These are phyloP conservation scores for Pedionomus torquatus DNA, from an alignment of 2,113 vertebrate species.

Conservation along the genomic window DNA sequence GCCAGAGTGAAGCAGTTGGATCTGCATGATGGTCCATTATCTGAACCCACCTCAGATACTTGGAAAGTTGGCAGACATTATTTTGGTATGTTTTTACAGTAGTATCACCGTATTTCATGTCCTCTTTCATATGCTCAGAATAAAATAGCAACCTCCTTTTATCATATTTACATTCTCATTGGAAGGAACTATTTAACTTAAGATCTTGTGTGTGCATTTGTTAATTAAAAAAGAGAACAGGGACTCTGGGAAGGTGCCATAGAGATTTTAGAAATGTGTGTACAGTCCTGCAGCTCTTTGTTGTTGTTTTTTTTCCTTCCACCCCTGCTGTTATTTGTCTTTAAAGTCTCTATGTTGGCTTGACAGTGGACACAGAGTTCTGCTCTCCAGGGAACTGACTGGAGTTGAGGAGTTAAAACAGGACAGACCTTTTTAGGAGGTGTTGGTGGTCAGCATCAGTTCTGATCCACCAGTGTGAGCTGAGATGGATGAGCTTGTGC, in stretches of 20 bases:
- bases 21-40: neutral
- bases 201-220: neutral
- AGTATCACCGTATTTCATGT: neutral
- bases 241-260: neutral
- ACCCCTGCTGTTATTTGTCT: neutral
- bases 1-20: neutral
- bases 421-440: neutral
- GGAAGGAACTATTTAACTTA: neutral
- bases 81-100: neutral
- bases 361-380: neutral
- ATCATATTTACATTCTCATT: neutral
- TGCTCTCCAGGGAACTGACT: neutral
- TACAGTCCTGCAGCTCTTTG: neutral
- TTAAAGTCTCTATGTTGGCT: neutral
- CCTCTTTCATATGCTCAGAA: neutral
- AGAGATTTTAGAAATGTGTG: neutral
- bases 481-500: neutral
- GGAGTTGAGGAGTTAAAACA: neutral
- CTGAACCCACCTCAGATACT: neutral
- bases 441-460: neutral
- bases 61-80: neutral
- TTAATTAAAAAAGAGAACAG: neutral
- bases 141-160: neutral
- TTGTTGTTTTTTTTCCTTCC: neutral
- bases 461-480: neutral